Percentiles rank a stretch among this genome's conserved stretches.
These are phyloP conservation scores for Disparrhopalites patrizii DNA, from an alignment of 2,888 invertebrate genomes.

Conservation along the genomic window DNA sequence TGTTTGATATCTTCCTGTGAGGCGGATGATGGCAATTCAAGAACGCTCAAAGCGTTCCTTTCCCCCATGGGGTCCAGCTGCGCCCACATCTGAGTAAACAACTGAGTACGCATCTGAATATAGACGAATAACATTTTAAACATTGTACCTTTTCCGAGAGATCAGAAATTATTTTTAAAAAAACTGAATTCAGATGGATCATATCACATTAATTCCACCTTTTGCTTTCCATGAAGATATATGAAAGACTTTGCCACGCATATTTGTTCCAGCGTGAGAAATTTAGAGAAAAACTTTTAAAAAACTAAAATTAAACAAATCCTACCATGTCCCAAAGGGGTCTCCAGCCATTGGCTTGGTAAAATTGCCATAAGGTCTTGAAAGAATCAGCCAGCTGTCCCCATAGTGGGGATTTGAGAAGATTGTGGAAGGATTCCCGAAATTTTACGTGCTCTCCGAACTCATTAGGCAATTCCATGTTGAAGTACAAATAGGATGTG, in stretches of 20 bases:
- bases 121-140: too few relatives aligned
- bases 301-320: neutral
- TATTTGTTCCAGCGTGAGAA: too few relatives aligned
- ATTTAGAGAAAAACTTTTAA: too few relatives aligned
- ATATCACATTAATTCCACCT: too few relatives aligned
- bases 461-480: constrained; percentile 76
- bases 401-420: constrained; percentile 84
- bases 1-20: constrained; percentile 80
- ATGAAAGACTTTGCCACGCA: too few relatives aligned
- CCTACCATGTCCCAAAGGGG: constrained; percentile 73
- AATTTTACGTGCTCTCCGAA: constrained; percentile 83
- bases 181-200: too few relatives aligned
- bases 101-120: too few relatives aligned
- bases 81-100: constrained; percentile 34
- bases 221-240: too few relatives aligned
- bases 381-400: constrained; percentile 63
- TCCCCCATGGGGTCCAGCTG: constrained; percentile 77
- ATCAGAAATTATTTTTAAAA: too few relatives aligned
- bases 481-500: constrained; percentile 78
- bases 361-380: constrained; percentile 69
- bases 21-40: constrained; percentile 73
- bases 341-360: constrained; percentile 79
- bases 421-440: constrained; percentile 81
- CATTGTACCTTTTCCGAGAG: too few relatives aligned
- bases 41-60: constrained; percentile 70